Conservation (phyloP, 1,140 invertebrate genomes). For the Drosophila athabasca region DNA sequence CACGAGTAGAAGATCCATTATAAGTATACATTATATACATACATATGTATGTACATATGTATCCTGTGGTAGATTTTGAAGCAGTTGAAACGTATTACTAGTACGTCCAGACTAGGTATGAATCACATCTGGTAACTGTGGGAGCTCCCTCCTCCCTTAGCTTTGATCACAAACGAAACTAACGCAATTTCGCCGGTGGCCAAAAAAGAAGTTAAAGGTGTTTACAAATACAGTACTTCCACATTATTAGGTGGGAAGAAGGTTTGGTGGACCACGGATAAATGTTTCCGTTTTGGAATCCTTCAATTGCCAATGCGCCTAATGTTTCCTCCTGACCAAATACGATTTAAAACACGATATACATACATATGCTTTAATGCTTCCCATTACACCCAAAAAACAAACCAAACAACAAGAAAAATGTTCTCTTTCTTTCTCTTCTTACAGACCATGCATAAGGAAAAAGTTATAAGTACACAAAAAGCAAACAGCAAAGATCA, state of each 20-base stretch:
- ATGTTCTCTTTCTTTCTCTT: conserved; percentile 39
- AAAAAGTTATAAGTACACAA: conserved; percentile 68
- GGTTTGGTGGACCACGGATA: no score
- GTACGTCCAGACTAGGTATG: not conserved
- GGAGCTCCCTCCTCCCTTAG: not conserved
- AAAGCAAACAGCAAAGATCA: conserved; percentile 69
- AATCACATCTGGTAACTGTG: conserved; percentile 17
- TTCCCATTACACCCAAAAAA: conserved; percentile 5
- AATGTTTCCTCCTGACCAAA: no score
- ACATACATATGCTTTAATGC: not conserved
- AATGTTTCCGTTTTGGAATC: no score
- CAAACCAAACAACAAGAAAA: conserved; percentile 15
- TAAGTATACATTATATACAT: conserved; percentile 7
- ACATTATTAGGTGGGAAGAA: no score
- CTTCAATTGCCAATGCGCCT: no score
- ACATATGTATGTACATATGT: conserved; percentile 1
- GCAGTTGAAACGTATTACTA: no score
- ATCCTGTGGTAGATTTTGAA: not conserved
- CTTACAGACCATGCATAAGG: conserved; percentile 73
- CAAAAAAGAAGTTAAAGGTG: no score
- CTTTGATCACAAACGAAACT: not conserved
- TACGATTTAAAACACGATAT: no score
- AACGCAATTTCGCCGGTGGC: not conserved
- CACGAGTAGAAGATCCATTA: no score
- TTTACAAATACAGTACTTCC: no score